Evolutionary conservation across 2,797 vertebrate species (phyloP).

Genomic region (Danionella dracula): DNA sequence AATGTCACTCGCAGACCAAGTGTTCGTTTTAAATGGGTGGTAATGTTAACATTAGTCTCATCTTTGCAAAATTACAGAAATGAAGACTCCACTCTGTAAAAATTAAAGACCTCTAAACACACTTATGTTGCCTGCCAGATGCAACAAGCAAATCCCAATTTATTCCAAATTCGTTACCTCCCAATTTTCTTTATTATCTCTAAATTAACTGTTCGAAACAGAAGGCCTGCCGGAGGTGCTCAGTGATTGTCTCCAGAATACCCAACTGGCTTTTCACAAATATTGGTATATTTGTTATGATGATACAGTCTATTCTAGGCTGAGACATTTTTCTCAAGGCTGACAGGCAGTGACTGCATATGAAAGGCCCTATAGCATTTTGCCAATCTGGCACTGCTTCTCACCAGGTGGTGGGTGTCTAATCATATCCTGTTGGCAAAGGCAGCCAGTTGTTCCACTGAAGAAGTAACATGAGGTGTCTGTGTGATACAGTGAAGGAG

Average conservation of each 20-base stretch:
- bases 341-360: conserved; percentile 19
- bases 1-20: too few species aligned
- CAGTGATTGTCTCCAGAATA: conserved; percentile 22
- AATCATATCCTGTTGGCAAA: conserved; percentile 44
- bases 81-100: not conserved
- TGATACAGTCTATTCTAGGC: conserved; percentile 32
- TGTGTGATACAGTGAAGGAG: not conserved
- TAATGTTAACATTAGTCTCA: not conserved
- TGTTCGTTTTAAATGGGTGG: too few species aligned
- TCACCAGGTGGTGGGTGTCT: conserved; percentile 38
- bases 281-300: conserved; percentile 35
- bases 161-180: conserved; percentile 39
- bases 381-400: conserved; percentile 37
- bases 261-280: conserved; percentile 34
- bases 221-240: not conserved
- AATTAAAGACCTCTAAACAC: not conserved
- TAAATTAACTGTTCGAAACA: conserved; percentile 32
- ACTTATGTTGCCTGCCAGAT: not conserved
- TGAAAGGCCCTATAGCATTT: conserved; percentile 14
- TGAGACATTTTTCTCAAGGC: conserved; percentile 19
- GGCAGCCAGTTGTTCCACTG: conserved; percentile 6
- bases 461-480: conserved; percentile 21
- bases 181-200: conserved; percentile 31
- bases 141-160: conserved; percentile 18
- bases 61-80: conserved; percentile 2